phyloP scores from a whole-genome alignment of 2,113 vertebrate genomes.

The Formicarius rufipectus region DNA sequence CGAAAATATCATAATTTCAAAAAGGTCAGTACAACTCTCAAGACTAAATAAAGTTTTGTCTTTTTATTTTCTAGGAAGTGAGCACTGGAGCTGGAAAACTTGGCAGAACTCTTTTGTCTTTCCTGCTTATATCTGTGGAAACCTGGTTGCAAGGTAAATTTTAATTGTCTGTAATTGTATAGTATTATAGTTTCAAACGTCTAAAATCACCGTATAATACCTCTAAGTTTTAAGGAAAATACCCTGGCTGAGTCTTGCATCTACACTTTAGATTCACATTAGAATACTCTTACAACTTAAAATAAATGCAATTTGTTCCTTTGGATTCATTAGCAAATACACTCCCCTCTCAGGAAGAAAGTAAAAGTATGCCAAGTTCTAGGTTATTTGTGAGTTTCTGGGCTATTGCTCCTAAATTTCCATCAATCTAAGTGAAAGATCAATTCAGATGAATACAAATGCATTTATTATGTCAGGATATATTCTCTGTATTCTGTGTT shows the following conservation, averaged over 20 bases:
- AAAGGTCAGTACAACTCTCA: neutral
- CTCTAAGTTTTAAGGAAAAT: neutral
- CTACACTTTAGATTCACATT: neutral
- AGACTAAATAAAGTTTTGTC: neutral
- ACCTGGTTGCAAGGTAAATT: constrained; percentile 66
- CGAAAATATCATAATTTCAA: neutral
- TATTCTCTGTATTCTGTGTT: neutral
- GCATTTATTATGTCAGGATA: neutral
- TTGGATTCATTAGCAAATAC: neutral
- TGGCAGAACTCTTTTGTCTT: neutral
- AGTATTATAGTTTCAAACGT: neutral
- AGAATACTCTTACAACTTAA: neutral
- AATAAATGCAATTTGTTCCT: neutral
- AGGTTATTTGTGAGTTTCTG: neutral
- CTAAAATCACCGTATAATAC: neutral
- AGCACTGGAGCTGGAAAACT: neutral
- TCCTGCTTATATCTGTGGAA: neutral
- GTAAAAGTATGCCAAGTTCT: neutral
- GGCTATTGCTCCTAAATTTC: neutral
- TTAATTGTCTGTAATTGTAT: neutral
- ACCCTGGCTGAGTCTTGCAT: neutral
- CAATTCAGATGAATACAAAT: neutral
- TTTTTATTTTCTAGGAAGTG: constrained; percentile 32
- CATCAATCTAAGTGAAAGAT: neutral
- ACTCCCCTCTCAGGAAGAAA: neutral